Evolutionary conservation across 2,888 invertebrate genomes (phyloP).

Genomic region (Aspidiotus rigidus): DNA sequence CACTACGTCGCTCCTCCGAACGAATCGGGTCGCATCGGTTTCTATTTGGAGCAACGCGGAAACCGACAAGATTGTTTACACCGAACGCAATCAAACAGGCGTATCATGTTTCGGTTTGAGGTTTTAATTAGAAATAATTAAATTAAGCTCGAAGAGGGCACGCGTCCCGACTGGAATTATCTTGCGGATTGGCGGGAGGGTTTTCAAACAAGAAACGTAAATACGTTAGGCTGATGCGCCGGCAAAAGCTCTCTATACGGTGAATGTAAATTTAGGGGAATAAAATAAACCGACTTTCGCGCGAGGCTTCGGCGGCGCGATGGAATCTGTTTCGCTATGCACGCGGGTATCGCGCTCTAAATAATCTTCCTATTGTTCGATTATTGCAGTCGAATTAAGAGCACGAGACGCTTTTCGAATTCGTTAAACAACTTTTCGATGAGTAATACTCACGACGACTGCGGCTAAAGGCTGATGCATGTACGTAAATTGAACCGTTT

Average conservation of each 20-base stretch:
- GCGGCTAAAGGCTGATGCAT: no score
- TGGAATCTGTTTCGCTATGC: no score
- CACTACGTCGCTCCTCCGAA: no score
- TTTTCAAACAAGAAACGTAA: slow-evolving; percentile 21
- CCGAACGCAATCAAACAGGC: slow-evolving; percentile 24
- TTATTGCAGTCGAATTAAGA: no score
- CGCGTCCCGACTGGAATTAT: background rate
- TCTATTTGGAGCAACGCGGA: slow-evolving; percentile 13
- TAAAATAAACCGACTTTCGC: slow-evolving; percentile 26
- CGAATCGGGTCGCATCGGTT: background rate
- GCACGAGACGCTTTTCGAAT: no score
- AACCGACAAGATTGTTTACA: slow-evolving; percentile 18
- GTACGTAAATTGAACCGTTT: no score
- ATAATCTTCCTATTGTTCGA: no score
- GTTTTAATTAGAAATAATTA: slow-evolving; percentile 32
- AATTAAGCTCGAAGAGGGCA: slow-evolving; percentile 18
- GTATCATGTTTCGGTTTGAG: slow-evolving; percentile 33
- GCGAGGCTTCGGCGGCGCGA: background rate
- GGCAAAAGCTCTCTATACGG: background rate
- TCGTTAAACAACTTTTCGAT: no score
- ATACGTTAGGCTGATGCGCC: slow-evolving; percentile 16
- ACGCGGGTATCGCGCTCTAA: no score
- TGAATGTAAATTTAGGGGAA: slow-evolving; percentile 22
- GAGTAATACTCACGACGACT: no score
- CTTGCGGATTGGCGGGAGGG: background rate